Percentiles rank a stretch among this genome's conserved stretches.
Evolutionary conservation across 1,140 invertebrate genomes (phyloP).

Genomic region (Lethrus apterus): DNA sequence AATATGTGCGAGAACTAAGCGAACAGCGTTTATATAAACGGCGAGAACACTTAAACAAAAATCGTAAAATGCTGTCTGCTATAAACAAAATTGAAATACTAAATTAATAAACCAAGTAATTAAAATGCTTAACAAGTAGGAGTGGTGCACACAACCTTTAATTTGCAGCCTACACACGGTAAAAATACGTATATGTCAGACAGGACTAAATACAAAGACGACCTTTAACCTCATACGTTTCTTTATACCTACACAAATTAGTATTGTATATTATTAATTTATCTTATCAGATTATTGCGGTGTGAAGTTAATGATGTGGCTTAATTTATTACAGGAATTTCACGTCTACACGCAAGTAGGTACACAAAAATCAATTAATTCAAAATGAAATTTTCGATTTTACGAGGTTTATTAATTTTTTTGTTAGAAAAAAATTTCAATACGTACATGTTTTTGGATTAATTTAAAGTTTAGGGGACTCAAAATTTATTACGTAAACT

Average conservation of each 20-base stretch:
- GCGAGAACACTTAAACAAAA: not conserved
- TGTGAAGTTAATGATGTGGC: constrained; percentile 1
- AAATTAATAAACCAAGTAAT: constrained; percentile 13
- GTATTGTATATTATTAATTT: constrained; percentile 12
- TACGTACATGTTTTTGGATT: too few relatives aligned
- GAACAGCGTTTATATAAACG: too few relatives aligned
- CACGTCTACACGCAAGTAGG: too few relatives aligned
- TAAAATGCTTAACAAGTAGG: constrained; percentile 14
- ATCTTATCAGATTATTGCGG: constrained; percentile 10
- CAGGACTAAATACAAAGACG: constrained; percentile 10
- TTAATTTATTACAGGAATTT: not conserved
- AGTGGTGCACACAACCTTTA: constrained; percentile 13
- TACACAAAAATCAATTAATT: too few relatives aligned
- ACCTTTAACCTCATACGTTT: constrained; percentile 10
- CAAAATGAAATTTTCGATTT: too few relatives aligned
- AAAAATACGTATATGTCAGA: constrained; percentile 11
- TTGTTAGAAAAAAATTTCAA: too few relatives aligned
- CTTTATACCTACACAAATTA: constrained; percentile 12
- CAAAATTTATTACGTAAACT: too few relatives aligned
- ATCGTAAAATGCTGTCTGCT: constrained; percentile 1
- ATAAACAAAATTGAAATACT: constrained; percentile 12
- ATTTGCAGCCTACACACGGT: constrained; percentile 11
- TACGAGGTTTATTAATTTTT: too few relatives aligned
- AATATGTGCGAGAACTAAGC: too few relatives aligned
- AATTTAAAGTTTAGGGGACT: too few relatives aligned